Conservation (phyloP, 2,113 vertebrate genomes). For the Dasyurus viverrinus region DNA sequence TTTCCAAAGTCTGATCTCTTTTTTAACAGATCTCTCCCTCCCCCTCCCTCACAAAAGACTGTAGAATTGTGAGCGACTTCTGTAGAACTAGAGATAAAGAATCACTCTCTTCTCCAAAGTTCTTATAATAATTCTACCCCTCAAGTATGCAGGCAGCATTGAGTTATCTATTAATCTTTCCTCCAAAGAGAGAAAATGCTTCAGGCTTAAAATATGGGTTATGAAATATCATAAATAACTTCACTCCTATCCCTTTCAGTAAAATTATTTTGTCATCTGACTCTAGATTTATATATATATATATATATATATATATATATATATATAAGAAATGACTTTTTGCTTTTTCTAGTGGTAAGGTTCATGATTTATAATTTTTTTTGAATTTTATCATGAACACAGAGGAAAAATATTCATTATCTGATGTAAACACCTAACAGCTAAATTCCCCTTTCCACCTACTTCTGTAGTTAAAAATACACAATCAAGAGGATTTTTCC, state of each 20-base stretch:
- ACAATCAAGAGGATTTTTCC: background rate
- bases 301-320: too few relatives aligned
- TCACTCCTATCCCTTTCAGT: background rate
- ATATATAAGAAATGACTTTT: background rate
- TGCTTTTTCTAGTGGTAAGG: slow-evolving; percentile 1
- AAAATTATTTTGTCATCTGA: slow-evolving; percentile 26
- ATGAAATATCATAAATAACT: background rate
- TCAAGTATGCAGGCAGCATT: background rate
- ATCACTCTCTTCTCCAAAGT: background rate
- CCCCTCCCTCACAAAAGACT: background rate
- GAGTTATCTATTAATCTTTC: background rate
- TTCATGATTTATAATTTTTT: slow-evolving; percentile 36
- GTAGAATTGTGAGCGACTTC: background rate
- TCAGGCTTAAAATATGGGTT: background rate
- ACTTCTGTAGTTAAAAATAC: slow-evolving; percentile 22
- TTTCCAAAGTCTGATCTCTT: background rate
- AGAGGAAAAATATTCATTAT: slow-evolving; percentile 51
- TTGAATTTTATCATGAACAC: slow-evolving; percentile 36
- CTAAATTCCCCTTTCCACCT: slow-evolving; percentile 34
- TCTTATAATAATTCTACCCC: background rate
- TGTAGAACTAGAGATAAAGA: background rate
- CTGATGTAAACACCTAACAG: slow-evolving; percentile 13
- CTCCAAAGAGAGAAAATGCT: background rate
- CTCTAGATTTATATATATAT: slow-evolving; percentile 30
- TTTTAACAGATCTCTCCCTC: background rate